Evolutionary conservation across 2,888 invertebrate genomes (phyloP), one percentile per base, ranked within the genome.

Genomic region (Chydorus sphaericus): DNA sequence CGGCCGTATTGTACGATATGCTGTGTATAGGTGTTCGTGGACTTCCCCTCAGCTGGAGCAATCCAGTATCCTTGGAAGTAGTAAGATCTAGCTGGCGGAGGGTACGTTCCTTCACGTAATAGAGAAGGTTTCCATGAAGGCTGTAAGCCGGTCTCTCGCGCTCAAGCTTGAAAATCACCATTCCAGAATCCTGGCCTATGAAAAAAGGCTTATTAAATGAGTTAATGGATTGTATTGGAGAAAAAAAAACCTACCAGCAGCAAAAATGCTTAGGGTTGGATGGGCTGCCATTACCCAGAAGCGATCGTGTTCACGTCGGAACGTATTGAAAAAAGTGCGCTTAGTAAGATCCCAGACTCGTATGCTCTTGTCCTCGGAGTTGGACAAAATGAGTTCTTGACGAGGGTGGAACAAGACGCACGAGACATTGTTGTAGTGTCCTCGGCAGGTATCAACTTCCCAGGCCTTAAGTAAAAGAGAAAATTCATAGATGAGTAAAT

Each of bases 371-470:
- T 98, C 97, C 71, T 98, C 98, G 18, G 96, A 88, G 73, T 98
- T 97, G 33, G 93, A 93, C 48, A 99, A 74, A 59, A 99, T 90
- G 30, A 97, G 75, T 67, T 99, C 98, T 69, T 96, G 92, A 18
- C 93, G 78, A 0, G 98, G 96, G 73, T 98, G 97, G 74, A 98
- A 98, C 48, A 94, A 72, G 0, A 89, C 93, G 67, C 96, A 96
- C 0, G 96, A 97, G 2, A 98, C 97, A 70, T 99, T 99, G 76
- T 97, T 94, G 76, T 97, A 98, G 70, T 98, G 98, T 0, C 98
- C 98, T n/a, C 98, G 82, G 65, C 96, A 98, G 0, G 96, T 93
- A 72, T 99, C 98, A 44, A 98, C 91, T 69, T 98, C 97, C 96
- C 96, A 97, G 0, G 96, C 97, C 77, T 84, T n/a, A n/a, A n/a